These are phyloP conservation scores for Myopa tessellatipennis DNA, from an alignment of 2,888 invertebrate genomes.

Conservation along the genomic window DNA sequence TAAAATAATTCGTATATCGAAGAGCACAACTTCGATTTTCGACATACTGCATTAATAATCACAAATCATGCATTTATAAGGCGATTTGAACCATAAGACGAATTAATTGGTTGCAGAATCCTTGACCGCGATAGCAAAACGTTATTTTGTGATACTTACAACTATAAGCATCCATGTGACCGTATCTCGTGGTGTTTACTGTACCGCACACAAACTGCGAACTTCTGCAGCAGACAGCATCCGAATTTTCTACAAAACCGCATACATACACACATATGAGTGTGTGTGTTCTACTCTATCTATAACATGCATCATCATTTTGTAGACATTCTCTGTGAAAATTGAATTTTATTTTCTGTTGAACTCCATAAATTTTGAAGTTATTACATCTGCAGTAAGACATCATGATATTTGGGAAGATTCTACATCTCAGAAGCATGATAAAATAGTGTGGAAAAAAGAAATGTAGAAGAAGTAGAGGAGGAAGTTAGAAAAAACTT, in stretches of 20 bases:
- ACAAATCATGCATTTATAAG: background rate
- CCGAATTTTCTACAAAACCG: background rate
- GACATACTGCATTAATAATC: background rate
- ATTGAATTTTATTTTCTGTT: background rate
- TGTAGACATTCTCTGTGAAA: background rate
- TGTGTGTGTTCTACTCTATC: background rate
- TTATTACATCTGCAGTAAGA: constrained; percentile 8
- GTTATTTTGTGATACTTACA: background rate
- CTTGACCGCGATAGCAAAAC: background rate
- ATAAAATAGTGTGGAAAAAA: background rate
- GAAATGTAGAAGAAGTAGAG: too few species aligned
- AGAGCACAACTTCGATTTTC: background rate
- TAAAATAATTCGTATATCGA: background rate
- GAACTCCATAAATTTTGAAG: background rate
- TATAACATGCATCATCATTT: background rate
- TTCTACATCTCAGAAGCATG: too few species aligned
- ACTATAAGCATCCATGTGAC: background rate
- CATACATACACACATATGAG: background rate
- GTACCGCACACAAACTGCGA: background rate
- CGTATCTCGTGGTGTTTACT: background rate
- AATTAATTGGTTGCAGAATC: constrained; percentile 5
- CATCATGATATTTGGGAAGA: background rate
- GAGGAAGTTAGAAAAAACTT: too few species aligned
- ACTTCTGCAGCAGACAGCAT: background rate
- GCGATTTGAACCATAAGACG: background rate